Evolutionary conservation across 2,113 vertebrate species (phyloP), one percentile per base, ranked within the genome.

Genomic region (Cepphus grylle): DNA sequence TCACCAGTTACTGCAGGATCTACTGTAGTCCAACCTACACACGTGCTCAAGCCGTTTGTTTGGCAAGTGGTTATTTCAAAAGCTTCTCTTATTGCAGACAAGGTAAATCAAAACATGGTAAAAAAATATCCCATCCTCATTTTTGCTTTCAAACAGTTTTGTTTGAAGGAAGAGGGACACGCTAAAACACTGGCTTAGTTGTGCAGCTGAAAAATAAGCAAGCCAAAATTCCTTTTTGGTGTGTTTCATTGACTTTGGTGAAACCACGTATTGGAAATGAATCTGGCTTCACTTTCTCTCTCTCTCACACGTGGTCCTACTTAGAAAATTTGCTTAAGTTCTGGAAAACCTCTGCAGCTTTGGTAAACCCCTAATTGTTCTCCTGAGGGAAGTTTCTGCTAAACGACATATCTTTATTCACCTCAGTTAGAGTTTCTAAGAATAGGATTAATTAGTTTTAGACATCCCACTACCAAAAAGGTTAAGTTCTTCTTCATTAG

Each of bases 401-500:
- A 70, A 85, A 84, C 2, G 45, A 83, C 20, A 0, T 65, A 8
- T 70, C 88, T 92, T 86, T 83, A 83, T 85, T 97, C 96, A 95
- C 94, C 78, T 91, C 89, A 81, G 71, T 72, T 32, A 86, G 65
- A 90, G 66, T 86, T 96, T 93, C 95, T 96, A 92, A 95, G 95
- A 95, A 96, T 84, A 96, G 83, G 27, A 95, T 93, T 97, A 94
- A 97, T 97, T 97, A 93, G 58, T 74, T 94, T 94, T 85, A 92
- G 88, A 96, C 80, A 95, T 91, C 59, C 67, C 53, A 58, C 80
- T 92, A 90, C 55, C 93, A 86, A 93, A 94, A 92, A 97, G 96
- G 96, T 96, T 96, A 96, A 90, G 89, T 92, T 97, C 59, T 2
- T 98, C 97, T 96, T 96, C 97, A 96, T 98, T 97, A 97, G 94